Evolutionary conservation across 2,113 vertebrate genomes (phyloP).

Genomic region (Mobula hypostoma): DNA sequence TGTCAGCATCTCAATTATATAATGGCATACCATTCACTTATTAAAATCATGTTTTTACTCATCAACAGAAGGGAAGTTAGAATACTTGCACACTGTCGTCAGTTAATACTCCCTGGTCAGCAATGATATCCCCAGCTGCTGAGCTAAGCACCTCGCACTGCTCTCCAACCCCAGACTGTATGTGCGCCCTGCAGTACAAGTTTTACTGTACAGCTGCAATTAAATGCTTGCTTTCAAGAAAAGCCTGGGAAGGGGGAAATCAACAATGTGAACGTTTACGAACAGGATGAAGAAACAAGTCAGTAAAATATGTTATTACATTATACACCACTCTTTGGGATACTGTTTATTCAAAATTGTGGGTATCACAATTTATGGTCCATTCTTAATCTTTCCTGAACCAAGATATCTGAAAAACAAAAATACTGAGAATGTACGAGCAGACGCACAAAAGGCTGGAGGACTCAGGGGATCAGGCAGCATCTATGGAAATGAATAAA

Average conservation of each 20-base stretch:
- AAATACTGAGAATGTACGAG: too few relatives aligned
- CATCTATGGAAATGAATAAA: too few relatives aligned
- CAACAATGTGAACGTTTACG: neutral
- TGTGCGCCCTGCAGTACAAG: neutral
- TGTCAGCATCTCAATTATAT: neutral
- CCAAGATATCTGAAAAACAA: too few relatives aligned
- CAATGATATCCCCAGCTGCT: neutral
- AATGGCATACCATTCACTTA: neutral
- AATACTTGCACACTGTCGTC: neutral
- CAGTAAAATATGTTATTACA: neutral
- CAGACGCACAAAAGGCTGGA: too few relatives aligned
- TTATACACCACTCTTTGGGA: neutral
- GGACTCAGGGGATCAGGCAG: too few relatives aligned
- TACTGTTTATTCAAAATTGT: too few relatives aligned
- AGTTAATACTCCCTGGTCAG: neutral
- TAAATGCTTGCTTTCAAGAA: neutral
- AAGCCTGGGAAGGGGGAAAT: neutral
- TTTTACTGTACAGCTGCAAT: neutral
- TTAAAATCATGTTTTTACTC: neutral
- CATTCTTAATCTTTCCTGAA: too few relatives aligned
- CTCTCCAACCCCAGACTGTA: neutral
- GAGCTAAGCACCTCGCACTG: neutral
- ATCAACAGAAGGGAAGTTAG: neutral
- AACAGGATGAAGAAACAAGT: neutral
- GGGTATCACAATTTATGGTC: too few relatives aligned